Conservation (phyloP, 2,797 vertebrate genomes). For the Lophius americanus region DNA sequence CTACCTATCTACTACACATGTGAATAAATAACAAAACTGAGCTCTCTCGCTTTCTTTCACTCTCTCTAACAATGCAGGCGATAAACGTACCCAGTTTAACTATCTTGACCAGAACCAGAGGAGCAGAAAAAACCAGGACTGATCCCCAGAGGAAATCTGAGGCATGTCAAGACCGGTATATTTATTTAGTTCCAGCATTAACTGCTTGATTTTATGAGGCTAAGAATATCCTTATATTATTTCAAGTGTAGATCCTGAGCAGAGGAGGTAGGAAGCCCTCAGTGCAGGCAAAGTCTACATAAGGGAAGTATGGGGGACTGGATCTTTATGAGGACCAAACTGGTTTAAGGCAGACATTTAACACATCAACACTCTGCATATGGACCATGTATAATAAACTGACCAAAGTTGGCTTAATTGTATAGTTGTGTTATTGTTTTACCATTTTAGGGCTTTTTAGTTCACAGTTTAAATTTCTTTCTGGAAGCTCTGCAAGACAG, state of each 20-base stretch:
- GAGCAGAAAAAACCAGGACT: conserved; percentile 20
- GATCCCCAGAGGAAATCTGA: conserved; percentile 15
- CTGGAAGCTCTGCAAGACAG: conserved; percentile 19
- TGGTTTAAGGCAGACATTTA: too few species aligned
- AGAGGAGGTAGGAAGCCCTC: too few species aligned
- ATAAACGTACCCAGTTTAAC: conserved; percentile 33
- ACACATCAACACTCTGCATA: not conserved
- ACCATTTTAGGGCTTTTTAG: not conserved
- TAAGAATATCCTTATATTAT: too few species aligned
- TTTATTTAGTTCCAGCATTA: too few species aligned
- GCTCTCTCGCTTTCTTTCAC: conserved; percentile 1
- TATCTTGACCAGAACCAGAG: conserved; percentile 14
- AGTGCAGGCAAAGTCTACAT: too few species aligned
- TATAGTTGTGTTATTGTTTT: conserved; percentile 2
- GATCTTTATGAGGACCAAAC: too few species aligned
- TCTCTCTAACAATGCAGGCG: conserved; percentile 11
- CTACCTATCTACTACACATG: not conserved
- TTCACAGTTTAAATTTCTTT: not conserved
- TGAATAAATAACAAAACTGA: conserved; percentile 8
- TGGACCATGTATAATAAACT: conserved; percentile 2
- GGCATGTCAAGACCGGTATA: conserved; percentile 10
- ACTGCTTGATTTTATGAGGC: too few species aligned
- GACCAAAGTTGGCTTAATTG: not conserved
- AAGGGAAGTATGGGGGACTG: too few species aligned
- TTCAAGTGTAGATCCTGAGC: too few species aligned